These are phyloP conservation scores for Mastomys natalensis DNA, from an alignment of 2,113 vertebrate genomes.

Conservation along the genomic window DNA sequence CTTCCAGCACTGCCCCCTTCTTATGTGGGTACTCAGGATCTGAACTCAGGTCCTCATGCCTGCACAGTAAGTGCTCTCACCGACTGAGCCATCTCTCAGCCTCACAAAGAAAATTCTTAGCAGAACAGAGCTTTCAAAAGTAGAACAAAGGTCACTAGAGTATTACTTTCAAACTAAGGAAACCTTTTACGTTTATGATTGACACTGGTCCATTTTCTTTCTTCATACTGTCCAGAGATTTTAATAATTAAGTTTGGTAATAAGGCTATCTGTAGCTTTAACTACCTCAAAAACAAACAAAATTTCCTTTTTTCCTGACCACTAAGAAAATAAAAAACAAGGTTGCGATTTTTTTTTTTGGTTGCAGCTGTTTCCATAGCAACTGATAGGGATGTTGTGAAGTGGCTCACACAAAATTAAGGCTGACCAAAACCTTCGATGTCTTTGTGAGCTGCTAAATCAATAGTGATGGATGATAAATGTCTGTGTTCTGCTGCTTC, in stretches of 20 bases:
- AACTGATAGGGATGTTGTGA: slow-evolving; percentile 72
- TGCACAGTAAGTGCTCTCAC: background rate
- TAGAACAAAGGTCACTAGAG: background rate
- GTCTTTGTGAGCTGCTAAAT: slow-evolving; percentile 64
- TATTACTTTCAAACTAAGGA: slow-evolving; percentile 10
- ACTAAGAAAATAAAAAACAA: slow-evolving; percentile 61
- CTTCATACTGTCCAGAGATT: slow-evolving; percentile 27
- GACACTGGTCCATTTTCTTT: slow-evolving; percentile 45
- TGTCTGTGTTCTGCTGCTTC: slow-evolving; percentile 40
- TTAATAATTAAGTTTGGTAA: slow-evolving; percentile 59
- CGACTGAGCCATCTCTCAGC: background rate
- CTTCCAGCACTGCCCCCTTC: too few relatives aligned
- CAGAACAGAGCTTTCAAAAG: background rate
- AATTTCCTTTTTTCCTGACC: background rate
- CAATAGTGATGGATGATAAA: slow-evolving; percentile 55
- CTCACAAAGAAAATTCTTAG: background rate
- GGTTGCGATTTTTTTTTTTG: slow-evolving; percentile 52
- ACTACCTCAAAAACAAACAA: slow-evolving; percentile 17
- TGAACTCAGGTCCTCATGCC: background rate
- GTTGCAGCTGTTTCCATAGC: slow-evolving; percentile 59
- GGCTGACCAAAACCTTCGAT: slow-evolving; percentile 75
- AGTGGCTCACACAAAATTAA: slow-evolving; percentile 80
- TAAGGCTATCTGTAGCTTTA: slow-evolving; percentile 67
- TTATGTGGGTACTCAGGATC: background rate
- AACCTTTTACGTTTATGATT: slow-evolving; percentile 20